Evolutionary conservation across 2,888 invertebrate genomes (phyloP), one percentile per base, ranked within the genome.

Genomic region (Euzetes globulus): DNA sequence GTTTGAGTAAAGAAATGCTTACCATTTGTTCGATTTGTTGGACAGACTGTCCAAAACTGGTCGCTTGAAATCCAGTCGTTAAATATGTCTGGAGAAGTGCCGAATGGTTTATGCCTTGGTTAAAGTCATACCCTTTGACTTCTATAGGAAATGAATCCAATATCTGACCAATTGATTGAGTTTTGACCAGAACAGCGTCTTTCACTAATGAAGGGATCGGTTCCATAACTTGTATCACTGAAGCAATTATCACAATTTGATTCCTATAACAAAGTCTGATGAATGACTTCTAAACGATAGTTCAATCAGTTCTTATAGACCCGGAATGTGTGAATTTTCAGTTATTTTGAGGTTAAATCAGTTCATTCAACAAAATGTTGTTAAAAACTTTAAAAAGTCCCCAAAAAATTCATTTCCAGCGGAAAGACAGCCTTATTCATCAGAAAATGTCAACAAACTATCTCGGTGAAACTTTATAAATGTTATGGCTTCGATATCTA

Each of bases 61-160:
- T 95, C 0, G 98, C 96, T 86, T 99, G 99, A 83, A 99, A 98
- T n/a, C 99, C 99, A 25, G 90, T 90, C 75, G 87, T 85, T 41
- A 86, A 82, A 82, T 91, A 99, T 37, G 90, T 89, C 78, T 90
- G 86, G 60, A 99, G 86, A 73, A 99, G 84, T 80, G 88, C 88
- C 78, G 90, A 88, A 82, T 94, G 95, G 83, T 98, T 88, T 9
- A 95, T 84, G 65, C 96, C 91, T 79, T 88, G 85, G 82, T 94
- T 94, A 88, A 94, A 99, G 81, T 99, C 93, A 83, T 96, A 98
- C 5, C 97, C 98, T 85, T 80, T 79, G 6, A 84, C 82, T n/a
- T 78, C 78, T 41, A 77, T 72, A 0, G 50, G 11, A 25, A 71
- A 60, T 37, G 37, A 29, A 11, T 68, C 45, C 9, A 68, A 11